A percentile compares a stretch with the other conserved stretches of the same genome.
Conservation (phyloP, 2,113 vertebrate genomes). For the Brachirus orientalis region DNA sequence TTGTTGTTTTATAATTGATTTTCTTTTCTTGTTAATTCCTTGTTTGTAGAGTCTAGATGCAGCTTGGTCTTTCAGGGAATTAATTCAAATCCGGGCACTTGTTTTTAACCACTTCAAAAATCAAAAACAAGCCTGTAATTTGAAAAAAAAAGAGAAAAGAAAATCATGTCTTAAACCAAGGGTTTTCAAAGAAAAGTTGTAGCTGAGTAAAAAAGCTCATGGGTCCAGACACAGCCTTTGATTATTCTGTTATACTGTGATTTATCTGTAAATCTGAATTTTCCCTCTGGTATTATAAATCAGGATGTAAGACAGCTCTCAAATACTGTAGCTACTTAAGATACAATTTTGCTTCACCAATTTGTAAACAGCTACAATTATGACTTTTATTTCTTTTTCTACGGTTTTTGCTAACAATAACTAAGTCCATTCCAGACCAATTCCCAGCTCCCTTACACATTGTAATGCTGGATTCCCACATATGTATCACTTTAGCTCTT, state of each 20-base stretch:
- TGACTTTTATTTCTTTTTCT: background rate
- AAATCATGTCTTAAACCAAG: no score
- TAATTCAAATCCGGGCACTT: background rate
- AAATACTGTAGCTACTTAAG: background rate
- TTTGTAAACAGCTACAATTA: background rate
- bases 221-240: no score
- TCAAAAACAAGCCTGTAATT: background rate
- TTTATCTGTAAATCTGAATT: background rate
- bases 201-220: no score
- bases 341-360: background rate
- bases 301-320: background rate
- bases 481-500: no score
- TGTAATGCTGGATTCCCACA: no score
- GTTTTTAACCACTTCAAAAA: background rate
- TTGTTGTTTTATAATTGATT: conserved; percentile 10
- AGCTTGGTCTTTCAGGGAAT: background rate
- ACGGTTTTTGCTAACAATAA: no score
- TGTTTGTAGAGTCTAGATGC: background rate
- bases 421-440: background rate
- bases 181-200: no score
- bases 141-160: background rate
- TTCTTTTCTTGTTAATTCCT: background rate
- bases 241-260: background rate
- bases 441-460: no score
- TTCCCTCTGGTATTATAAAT: background rate